phyloP scores from a whole-genome alignment of 2,113 vertebrate genomes.

The Stercorarius parasiticus region DNA sequence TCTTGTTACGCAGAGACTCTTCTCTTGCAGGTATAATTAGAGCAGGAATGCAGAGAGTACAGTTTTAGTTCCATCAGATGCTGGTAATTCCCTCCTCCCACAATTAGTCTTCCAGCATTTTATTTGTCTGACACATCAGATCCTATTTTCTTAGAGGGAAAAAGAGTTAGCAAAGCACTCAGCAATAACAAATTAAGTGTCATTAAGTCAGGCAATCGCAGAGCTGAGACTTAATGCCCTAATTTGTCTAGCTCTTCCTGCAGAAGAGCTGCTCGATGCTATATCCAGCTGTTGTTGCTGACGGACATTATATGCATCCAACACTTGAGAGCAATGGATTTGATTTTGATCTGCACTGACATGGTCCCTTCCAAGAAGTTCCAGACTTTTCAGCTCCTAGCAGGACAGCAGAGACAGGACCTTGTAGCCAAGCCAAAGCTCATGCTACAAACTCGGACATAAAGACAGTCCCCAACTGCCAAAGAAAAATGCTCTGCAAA shows the following conservation, averaged over 20 bases:
- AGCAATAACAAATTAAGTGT: slow-evolving; percentile 12
- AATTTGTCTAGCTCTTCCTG: neutral
- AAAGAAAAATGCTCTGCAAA: neutral
- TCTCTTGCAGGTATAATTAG: slow-evolving; percentile 31
- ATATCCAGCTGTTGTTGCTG: neutral
- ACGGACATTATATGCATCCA: fast-evolving
- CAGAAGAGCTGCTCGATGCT: neutral
- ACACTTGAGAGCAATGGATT: neutral
- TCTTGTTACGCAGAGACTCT: neutral
- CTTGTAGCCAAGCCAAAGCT: neutral
- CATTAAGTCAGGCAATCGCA: neutral
- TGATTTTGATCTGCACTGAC: neutral
- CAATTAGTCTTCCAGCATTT: neutral
- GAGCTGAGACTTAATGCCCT: neutral
- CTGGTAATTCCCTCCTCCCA: neutral
- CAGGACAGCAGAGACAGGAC: neutral
- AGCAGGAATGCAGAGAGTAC: slow-evolving; percentile 14
- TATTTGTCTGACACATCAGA: neutral
- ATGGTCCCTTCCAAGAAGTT: neutral
- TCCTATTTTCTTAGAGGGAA: neutral
- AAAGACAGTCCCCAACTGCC: neutral
- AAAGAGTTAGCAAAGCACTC: neutral
- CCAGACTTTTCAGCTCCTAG: neutral
- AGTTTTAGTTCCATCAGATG: neutral
- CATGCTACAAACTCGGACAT: neutral